These are phyloP conservation scores for Orchestia grillus DNA, from an alignment of 1,140 invertebrate genomes.

Conservation along the genomic window DNA sequence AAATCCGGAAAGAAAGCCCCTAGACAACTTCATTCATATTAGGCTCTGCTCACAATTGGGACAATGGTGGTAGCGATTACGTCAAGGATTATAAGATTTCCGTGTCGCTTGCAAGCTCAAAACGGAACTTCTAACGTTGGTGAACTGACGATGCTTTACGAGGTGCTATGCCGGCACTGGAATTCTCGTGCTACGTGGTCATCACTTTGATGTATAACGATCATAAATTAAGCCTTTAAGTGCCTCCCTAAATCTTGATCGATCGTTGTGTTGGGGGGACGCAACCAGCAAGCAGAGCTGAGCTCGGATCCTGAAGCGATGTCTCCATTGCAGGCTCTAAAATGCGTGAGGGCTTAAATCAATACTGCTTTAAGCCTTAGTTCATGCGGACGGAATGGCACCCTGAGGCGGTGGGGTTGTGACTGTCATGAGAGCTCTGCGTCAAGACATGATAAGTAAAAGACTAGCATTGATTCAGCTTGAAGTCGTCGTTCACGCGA, in stretches of 20 bases:
- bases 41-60: neutral
- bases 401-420: neutral
- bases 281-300: neutral
- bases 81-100: neutral
- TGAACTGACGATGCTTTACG: neutral
- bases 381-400: neutral
- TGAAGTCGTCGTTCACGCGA: neutral
- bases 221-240: slow-evolving; percentile 46
- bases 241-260: slow-evolving; percentile 45
- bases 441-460: neutral
- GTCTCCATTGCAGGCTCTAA: neutral
- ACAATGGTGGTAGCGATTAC: neutral
- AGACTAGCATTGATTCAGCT: neutral
- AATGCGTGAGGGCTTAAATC: neutral
- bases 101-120: neutral
- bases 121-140: neutral
- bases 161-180: neutral
- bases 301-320: neutral
- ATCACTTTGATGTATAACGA: slow-evolving; percentile 43
- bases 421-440: neutral
- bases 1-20: neutral
- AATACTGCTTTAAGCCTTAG: neutral
- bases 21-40: neutral
- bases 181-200: neutral
- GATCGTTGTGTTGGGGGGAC: neutral